Evolutionary conservation across 2,113 vertebrate genomes (phyloP).

Genomic region (Scartelaos histophorus): DNA sequence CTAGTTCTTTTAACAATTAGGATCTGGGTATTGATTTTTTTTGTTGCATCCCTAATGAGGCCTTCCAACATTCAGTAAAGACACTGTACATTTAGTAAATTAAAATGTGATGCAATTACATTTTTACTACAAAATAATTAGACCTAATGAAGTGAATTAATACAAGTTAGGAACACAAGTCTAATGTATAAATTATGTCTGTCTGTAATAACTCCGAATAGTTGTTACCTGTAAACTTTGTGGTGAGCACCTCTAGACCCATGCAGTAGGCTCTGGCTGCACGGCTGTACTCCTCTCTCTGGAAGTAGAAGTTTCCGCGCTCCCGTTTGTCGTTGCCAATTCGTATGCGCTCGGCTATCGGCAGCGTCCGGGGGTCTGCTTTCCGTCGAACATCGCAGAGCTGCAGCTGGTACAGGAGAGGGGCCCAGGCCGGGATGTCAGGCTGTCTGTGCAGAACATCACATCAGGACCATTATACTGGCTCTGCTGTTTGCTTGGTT

Average conservation of each 20-base stretch:
- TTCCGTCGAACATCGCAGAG: conserved; percentile 77
- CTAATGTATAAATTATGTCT: neutral
- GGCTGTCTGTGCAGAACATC: conserved; percentile 66
- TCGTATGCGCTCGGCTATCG: conserved; percentile 74
- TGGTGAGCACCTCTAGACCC: conserved; percentile 80
- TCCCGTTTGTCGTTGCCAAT: conserved; percentile 83
- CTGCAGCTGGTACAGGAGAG: conserved; percentile 83
- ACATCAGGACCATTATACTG: neutral
- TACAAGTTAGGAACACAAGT: neutral
- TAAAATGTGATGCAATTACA: neutral
- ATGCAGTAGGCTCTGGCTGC: conserved; percentile 80
- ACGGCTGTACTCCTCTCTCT: conserved; percentile 78
- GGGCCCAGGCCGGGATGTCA: conserved; percentile 81
- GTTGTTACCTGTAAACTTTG: conserved; percentile 66
- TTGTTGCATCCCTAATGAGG: too few relatives aligned
- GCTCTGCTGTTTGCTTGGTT: neutral
- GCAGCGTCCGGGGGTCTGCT: conserved; percentile 68
- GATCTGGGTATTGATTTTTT: too few relatives aligned
- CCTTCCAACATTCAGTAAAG: neutral
- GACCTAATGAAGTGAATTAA: neutral
- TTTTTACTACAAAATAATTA: neutral
- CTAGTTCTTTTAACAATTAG: too few relatives aligned
- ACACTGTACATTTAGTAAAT: neutral
- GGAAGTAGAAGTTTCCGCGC: conserved; percentile 84
- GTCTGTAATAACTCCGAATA: neutral